Conservation (phyloP, 2,888 invertebrate genomes). For the Autographa gamma region DNA sequence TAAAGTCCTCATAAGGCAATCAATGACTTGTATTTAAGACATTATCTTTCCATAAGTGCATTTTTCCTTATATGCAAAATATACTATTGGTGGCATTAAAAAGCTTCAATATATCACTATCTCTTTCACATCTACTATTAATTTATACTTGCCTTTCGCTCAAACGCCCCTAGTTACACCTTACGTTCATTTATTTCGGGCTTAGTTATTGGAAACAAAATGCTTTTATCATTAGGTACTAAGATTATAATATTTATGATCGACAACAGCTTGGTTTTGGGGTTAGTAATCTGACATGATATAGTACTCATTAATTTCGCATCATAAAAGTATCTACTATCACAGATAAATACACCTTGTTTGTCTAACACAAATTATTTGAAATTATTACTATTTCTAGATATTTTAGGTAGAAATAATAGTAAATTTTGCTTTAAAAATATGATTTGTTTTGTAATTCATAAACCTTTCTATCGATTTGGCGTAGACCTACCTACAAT, state of each 20-base stretch:
- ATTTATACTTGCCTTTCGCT: not conserved
- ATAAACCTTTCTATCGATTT: too few relatives aligned
- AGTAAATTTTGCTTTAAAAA: not conserved
- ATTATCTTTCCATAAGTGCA: too few relatives aligned
- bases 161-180: not conserved
- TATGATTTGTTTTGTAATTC: too few relatives aligned
- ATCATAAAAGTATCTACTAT: conserved; percentile 6
- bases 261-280: conserved; percentile 2
- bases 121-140: not conserved
- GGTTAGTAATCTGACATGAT: conserved; percentile 18
- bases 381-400: not conserved
- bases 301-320: conserved; percentile 16
- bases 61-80: too few relatives aligned
- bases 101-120: too few relatives aligned
- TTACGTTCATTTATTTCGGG: not conserved
- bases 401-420: not conserved
- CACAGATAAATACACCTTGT: conserved; percentile 2
- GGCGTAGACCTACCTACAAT: too few relatives aligned
- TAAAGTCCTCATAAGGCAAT: too few relatives aligned
- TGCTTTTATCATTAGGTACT: conserved; percentile 5
- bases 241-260: conserved; percentile 20
- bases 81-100: too few relatives aligned
- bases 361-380: not conserved
- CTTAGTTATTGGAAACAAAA: not conserved
- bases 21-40: too few relatives aligned